Evolutionary conservation across 2,113 vertebrate genomes (phyloP).

Genomic region (Dermatemys mawii): DNA sequence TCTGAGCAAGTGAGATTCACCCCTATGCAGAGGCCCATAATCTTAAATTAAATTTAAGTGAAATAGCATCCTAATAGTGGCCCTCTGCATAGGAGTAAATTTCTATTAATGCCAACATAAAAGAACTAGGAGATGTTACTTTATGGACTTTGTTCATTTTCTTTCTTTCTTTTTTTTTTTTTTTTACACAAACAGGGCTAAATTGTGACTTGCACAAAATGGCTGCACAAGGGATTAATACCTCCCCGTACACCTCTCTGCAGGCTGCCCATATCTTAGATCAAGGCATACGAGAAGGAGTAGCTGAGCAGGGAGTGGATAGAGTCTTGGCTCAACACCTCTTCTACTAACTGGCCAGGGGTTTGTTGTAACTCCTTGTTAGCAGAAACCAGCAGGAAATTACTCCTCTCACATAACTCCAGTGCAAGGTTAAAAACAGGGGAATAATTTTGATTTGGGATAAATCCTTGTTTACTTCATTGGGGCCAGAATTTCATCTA

Average conservation of each 20-base stretch:
- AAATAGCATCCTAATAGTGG: neutral
- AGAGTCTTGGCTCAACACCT: neutral
- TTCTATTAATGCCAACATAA: neutral
- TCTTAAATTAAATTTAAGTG: neutral
- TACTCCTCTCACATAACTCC: rapidly evolving
- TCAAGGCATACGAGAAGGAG: neutral
- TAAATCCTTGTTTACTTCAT: neutral
- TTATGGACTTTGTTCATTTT: neutral
- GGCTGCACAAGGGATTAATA: neutral
- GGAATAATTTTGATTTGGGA: rapidly evolving
- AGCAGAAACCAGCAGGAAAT: neutral
- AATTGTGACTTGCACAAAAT: neutral
- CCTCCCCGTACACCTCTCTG: neutral
- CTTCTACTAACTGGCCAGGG: neutral
- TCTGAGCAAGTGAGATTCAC: neutral
- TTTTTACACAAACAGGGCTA: neutral
- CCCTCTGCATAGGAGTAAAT: neutral
- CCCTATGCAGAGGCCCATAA: neutral
- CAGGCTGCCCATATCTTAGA: neutral
- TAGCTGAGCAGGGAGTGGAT: neutral
- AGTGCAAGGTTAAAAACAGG: neutral
- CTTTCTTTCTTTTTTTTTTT: too few relatives aligned
- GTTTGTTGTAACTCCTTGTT: neutral
- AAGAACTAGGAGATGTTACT: neutral
- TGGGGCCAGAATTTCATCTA: neutral